phyloP scores from a whole-genome alignment of 2,113 vertebrate species.

The Calyptomena viridis region DNA sequence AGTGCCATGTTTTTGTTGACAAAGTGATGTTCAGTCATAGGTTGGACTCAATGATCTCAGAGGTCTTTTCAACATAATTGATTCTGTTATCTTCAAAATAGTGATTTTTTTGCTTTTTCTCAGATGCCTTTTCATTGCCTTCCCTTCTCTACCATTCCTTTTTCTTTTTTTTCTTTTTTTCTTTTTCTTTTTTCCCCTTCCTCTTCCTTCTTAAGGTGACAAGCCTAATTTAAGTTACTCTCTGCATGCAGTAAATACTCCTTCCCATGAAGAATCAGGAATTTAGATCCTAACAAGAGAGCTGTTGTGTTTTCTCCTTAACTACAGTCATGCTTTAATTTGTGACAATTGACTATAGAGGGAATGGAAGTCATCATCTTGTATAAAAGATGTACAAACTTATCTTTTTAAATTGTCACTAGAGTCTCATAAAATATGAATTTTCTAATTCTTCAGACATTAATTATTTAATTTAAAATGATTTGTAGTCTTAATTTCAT shows the following conservation, averaged over 20 bases:
- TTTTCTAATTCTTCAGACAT: background rate
- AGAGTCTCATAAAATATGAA: background rate
- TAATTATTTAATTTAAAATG: background rate
- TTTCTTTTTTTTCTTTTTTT: no score
- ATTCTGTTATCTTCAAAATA: background rate
- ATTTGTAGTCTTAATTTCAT: background rate
- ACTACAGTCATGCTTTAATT: fast-evolving
- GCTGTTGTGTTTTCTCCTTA: background rate
- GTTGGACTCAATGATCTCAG: background rate
- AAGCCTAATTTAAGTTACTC: background rate
- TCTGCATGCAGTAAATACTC: background rate
- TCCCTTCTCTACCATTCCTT: background rate
- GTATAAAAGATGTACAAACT: background rate
- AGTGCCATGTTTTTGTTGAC: background rate
- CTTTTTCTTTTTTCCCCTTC: background rate
- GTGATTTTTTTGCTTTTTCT: background rate
- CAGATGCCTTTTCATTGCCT: background rate
- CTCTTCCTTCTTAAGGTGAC: background rate
- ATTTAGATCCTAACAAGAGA: background rate
- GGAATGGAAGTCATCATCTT: background rate
- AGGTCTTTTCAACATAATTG: background rate
- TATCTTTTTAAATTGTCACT: background rate
- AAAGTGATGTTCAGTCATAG: no score
- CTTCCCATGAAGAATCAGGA: background rate
- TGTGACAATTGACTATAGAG: background rate